phyloP scores from a whole-genome alignment of 2,888 invertebrate species.

The Pyralis farinalis region DNA sequence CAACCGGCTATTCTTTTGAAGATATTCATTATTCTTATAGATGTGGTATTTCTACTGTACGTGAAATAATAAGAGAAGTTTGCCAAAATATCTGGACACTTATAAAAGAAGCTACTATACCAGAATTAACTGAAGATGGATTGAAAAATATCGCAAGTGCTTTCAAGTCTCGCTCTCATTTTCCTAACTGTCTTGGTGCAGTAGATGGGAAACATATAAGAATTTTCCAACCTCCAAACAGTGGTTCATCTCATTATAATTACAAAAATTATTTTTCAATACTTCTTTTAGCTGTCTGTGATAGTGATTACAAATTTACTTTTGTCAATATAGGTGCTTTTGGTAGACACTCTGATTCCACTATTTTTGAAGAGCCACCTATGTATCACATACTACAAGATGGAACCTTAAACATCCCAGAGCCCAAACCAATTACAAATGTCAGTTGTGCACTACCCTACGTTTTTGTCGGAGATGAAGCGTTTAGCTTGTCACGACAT shows the following conservation, averaged over 20 bases:
- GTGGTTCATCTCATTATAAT: slow-evolving; percentile 3
- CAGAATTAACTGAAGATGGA: slow-evolving; percentile 1
- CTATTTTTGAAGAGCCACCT: slow-evolving; percentile 8
- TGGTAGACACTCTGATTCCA: slow-evolving; percentile 7
- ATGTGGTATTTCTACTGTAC: slow-evolving; percentile 28
- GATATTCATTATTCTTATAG: slow-evolving; percentile 25
- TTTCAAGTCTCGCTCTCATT: slow-evolving; percentile 21
- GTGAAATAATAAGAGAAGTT: slow-evolving; percentile 23
- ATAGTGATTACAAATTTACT: slow-evolving; percentile 3
- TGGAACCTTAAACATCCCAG: not conserved
- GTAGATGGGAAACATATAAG: slow-evolving; percentile 19
- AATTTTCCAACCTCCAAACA: slow-evolving; percentile 10
- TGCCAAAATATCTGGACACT: slow-evolving; percentile 23
- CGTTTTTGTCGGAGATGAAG: slow-evolving; percentile 7
- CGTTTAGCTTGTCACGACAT: not conserved
- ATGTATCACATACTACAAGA: not conserved
- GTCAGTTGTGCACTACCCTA: not conserved
- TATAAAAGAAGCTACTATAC: slow-evolving; percentile 21
- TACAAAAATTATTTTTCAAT: slow-evolving; percentile 1
- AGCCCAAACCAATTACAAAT: not conserved
- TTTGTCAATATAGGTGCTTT: slow-evolving; percentile 2
- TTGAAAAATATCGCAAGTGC: slow-evolving; percentile 23
- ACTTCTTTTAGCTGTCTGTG: not conserved
- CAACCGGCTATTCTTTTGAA: slow-evolving; percentile 23
- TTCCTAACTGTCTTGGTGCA: slow-evolving; percentile 22